Evolutionary conservation across 2,888 invertebrate species (phyloP), one percentile per base, ranked within the genome.

Genomic region (Polyommatus icarus): DNA sequence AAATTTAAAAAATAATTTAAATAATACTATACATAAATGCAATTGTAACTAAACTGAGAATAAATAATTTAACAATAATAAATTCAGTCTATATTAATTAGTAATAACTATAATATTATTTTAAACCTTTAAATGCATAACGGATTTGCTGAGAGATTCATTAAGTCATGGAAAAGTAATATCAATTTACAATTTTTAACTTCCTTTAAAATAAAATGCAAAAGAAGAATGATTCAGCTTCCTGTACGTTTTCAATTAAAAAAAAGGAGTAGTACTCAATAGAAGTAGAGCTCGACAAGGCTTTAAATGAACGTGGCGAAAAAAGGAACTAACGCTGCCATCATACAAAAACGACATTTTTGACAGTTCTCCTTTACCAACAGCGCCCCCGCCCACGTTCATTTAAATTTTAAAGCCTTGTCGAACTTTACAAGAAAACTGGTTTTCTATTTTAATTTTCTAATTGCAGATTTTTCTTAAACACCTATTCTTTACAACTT

Each of bases 61-160:
- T 86, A 88, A 85, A 84, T 87, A 88, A 87, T 87, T 89, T 90
- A 91, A 89, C 89, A 89, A 88, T 87, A 87, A 81, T 86, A 87
- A 87, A 89, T 86, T 91, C 91, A 91, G 91, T 91, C 91, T 89
- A 88, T 87, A 83, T 59, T 82, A 83, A 83, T 80, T 81, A 32
- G n/a, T n/a, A n/a, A n/a, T n/a, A 32, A 3, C n/a, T 29, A 81
- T 2, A 8, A 59, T 5, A 61, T 29, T 15, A 67, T 32, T 29
- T 61, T 4, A 12, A 20, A 24, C 3, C 20, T 20, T 59, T 20
- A 59, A 8, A 20, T 20, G 8, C 7, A 20, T 8, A 59, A 20
- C 4, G 12, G 3, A 61, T 24, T 61, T 0, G 10, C 3, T 4
- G 8, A 61, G 61, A 61, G 24, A 61, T 61, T 61, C 24, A 3